Conservation (phyloP, 2,888 invertebrate species). For the Luffia ferchaultella region DNA sequence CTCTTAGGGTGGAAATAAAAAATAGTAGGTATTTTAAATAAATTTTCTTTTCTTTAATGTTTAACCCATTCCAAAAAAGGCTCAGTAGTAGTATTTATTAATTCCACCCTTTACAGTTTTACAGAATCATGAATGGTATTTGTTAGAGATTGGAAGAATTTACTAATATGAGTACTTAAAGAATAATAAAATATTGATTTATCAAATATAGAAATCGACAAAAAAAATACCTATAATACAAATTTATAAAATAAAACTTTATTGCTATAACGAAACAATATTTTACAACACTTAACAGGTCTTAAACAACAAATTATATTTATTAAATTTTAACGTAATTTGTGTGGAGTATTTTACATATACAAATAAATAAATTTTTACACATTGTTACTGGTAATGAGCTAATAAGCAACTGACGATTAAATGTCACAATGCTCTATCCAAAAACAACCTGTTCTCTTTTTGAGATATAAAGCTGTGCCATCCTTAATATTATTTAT, state of each 20-base stretch:
- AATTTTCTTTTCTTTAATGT: neutral
- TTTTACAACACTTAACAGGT: neutral
- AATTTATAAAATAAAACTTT: conserved; percentile 15
- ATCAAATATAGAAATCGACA: conserved; percentile 9
- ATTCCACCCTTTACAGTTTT: neutral
- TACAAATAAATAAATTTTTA: no score
- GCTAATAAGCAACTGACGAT: no score
- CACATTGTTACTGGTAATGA: no score
- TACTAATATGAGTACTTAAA: conserved; percentile 20
- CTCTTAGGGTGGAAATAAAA: neutral
- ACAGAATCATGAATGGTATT: neutral
- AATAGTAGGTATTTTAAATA: neutral
- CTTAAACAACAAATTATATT: neutral
- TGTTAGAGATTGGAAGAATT: neutral
- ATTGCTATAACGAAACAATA: neutral
- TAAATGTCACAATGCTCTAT: no score
- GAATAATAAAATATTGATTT: conserved; percentile 18
- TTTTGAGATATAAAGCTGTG: no score
- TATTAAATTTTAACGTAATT: neutral
- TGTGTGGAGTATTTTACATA: neutral
- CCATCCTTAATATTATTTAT: no score
- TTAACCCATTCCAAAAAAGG: no score
- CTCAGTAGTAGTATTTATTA: no score
- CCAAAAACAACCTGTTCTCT: no score
- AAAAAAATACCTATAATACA: conserved; percentile 24